Percentiles rank a stretch among this genome's conserved stretches.
Conservation (phyloP, 2,888 invertebrate species). For the Diarsia brunnea region DNA sequence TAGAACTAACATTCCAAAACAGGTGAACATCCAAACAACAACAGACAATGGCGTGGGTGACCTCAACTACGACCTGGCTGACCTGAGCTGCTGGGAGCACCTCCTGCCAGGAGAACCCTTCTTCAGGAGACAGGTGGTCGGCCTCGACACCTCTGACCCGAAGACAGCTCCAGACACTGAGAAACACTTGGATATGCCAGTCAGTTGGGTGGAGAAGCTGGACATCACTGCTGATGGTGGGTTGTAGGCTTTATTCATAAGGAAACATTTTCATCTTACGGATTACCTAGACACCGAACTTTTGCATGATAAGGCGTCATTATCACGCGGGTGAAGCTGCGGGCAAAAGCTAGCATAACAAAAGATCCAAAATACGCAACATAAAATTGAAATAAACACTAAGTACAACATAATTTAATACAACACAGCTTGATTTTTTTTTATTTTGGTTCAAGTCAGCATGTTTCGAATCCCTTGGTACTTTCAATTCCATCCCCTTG, state of each 20-base stretch:
- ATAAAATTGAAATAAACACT: no score
- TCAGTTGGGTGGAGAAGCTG: slow-evolving; percentile 93
- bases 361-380: no score
- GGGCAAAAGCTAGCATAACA: no score
- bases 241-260: slow-evolving; percentile 6
- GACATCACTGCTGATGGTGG: slow-evolving; percentile 91
- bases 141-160: slow-evolving; percentile 84
- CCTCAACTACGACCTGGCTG: slow-evolving; percentile 92
- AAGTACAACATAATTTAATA: no score
- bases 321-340: no score
- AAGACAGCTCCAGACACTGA: slow-evolving; percentile 88
- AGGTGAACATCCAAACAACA: slow-evolving; percentile 80
- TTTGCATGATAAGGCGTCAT: no score
- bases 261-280: not conserved
- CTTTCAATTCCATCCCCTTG: not conserved
- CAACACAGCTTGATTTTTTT: not conserved
- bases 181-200: slow-evolving; percentile 94
- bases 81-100: slow-evolving; percentile 93
- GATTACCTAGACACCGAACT: not conserved
- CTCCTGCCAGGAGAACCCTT: slow-evolving; percentile 93
- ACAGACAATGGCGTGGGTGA: slow-evolving; percentile 85
- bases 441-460: not conserved
- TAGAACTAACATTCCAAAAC: not conserved
- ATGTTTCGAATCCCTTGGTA: not conserved
- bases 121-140: slow-evolving; percentile 87